phyloP scores from a whole-genome alignment of 2,797 vertebrate genomes.

The Chrysolophus pictus region DNA sequence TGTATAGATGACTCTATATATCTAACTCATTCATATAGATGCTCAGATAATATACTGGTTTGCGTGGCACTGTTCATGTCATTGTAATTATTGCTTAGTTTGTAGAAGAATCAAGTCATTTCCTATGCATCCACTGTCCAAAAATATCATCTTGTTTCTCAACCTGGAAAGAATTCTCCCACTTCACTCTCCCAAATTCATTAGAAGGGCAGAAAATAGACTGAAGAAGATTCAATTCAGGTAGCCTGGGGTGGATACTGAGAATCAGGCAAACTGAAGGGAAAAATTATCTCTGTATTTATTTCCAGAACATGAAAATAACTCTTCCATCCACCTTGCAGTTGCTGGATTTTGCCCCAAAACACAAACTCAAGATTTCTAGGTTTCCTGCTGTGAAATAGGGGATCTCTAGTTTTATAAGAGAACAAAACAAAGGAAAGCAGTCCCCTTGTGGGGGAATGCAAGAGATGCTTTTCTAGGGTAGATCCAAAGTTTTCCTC shows the following conservation, averaged over 20 bases:
- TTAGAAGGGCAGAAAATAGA: neutral
- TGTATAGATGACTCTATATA: too few relatives aligned
- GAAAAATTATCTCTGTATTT: neutral
- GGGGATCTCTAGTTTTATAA: neutral
- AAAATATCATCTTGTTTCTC: neutral
- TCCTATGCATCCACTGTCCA: neutral
- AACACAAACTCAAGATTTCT: slow-evolving; percentile 12
- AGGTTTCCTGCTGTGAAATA: neutral
- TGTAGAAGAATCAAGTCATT: neutral
- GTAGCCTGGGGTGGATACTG: neutral
- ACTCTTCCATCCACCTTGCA: neutral
- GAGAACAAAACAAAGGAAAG: slow-evolving; percentile 21
- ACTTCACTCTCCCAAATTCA: neutral
- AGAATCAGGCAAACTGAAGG: neutral
- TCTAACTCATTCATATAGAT: neutral
- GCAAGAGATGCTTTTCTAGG: slow-evolving; percentile 4
- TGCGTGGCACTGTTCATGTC: neutral
- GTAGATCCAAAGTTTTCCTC: neutral
- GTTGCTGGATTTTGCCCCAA: neutral
- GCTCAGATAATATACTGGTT: neutral
- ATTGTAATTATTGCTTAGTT: neutral
- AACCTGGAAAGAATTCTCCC: neutral
- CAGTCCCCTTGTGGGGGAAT: neutral
- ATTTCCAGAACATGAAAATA: slow-evolving; percentile 34
- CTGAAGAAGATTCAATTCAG: neutral